Base-by-base conservation (phyloP, 2,888 invertebrate species). In the Pollenia griseotomentosa region DNA sequence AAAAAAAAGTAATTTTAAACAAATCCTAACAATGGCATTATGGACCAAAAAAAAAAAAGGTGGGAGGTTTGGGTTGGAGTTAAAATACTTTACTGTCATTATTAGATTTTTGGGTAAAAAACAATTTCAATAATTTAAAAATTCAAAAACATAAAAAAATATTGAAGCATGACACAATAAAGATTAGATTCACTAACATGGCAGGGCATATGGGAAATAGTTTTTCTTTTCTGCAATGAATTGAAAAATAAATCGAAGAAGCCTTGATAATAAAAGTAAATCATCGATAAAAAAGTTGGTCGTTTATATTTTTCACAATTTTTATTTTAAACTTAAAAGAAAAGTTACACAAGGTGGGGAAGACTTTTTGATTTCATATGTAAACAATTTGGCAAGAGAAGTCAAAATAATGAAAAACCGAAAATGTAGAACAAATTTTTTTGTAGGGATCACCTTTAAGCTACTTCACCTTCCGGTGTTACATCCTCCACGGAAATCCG, bases 261-360 rank as follows among this genome's bases (percentile, higher is more conserved):
- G 51, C 33, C 46, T 51, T 90, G 90, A 89, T 91, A 92, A 91
- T 91, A 92, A 92, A 91, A 92, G 91, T 91, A 91, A 91, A 91
- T 91, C 90, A 91, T 91, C 91, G 91, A 91, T 89, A 12, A 16
- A 9, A 40, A 68, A 44, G n/a, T 70, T 61, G 12, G 40, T 51
- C 59, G 5, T 40, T 59, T 73, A 10, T 5, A 9, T 48, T 16
- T 10, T n/a, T 42, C 33, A 8, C n/a, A n/a, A 14, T 14, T 33
- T 59, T 59, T 40, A 14, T 44, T 59, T 42, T 53, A 0, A 46
- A 40, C 5, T 14, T 0, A 23, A 19, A 23, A 63, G 6, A 33
- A 33, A 33, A 33, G 3, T 77, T 65, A 66, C 48, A 48, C 66
- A 16, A 40, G 40, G 10, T 11, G 53, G 40, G 16, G 33, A 33